A percentile compares a stretch with the other conserved stretches of the same genome.
Conservation (phyloP, 2,888 invertebrate species). For the Acanthococcus lagerstroemiae region DNA sequence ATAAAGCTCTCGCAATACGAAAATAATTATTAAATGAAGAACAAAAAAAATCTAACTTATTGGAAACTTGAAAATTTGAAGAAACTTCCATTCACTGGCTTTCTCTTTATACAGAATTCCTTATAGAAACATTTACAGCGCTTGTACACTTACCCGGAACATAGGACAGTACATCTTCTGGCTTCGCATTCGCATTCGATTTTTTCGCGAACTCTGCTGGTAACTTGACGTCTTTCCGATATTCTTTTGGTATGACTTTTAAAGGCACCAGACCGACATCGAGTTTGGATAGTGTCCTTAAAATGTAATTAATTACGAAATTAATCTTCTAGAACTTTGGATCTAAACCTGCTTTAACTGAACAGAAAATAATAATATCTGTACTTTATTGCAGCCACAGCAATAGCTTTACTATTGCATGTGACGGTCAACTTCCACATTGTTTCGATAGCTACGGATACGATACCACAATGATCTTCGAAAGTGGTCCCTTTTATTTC, state of each 20-base stretch:
- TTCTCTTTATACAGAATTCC: too few relatives aligned
- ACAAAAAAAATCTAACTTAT: too few relatives aligned
- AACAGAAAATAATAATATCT: too few relatives aligned
- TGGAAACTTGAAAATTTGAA: too few relatives aligned
- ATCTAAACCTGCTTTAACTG: too few relatives aligned
- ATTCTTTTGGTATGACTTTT: neutral
- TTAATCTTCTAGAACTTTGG: too few relatives aligned
- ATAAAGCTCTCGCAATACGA: too few relatives aligned
- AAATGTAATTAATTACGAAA: too few relatives aligned
- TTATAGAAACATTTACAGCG: too few relatives aligned
- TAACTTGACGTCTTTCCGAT: neutral
- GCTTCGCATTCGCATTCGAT: neutral
- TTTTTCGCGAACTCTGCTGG: too few relatives aligned
- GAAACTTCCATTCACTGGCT: too few relatives aligned
- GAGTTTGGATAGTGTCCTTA: conserved; percentile 14
- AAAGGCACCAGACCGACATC: conserved; percentile 6
- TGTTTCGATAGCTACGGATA: neutral
- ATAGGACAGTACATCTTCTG: neutral
- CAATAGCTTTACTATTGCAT: neutral
- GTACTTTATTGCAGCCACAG: neutral
- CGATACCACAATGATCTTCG: neutral
- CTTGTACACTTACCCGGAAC: conserved; percentile 16
- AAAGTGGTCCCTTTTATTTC: neutral
- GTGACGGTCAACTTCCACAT: neutral
- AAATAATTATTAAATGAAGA: too few relatives aligned